Percentiles rank a stretch among this genome's conserved stretches.
phyloP scores from a whole-genome alignment of 2,113 vertebrate genomes.

The Mellivora capensis region DNA sequence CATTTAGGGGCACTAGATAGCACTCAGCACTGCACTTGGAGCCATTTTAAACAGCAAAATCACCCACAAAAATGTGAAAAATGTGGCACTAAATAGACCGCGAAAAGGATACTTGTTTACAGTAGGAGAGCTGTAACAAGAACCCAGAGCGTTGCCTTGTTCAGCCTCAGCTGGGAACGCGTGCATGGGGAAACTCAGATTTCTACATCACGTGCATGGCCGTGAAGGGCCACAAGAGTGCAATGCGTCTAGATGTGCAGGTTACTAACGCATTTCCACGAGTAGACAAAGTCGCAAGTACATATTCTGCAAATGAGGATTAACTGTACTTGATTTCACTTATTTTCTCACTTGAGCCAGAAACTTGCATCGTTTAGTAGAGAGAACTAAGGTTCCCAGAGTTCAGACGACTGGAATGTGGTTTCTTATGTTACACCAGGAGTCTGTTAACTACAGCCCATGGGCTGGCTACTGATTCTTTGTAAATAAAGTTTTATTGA shows the following conservation, averaged over 20 bases:
- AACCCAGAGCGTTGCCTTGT: neutral
- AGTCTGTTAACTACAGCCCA: neutral
- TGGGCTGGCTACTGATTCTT: neutral
- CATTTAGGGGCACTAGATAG: neutral
- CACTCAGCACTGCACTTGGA: neutral
- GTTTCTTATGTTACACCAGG: neutral
- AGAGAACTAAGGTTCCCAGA: neutral
- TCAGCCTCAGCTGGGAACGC: neutral
- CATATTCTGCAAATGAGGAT: neutral
- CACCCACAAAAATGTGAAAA: neutral
- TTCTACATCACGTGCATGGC: neutral
- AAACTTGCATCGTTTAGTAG: neutral
- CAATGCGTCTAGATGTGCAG: neutral
- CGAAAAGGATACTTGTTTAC: neutral
- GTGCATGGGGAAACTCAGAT: neutral
- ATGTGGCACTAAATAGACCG: neutral
- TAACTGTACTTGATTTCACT: neutral
- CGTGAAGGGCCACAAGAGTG: accelerated
- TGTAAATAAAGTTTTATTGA: slow-evolving; percentile 26
- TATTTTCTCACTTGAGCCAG: neutral
- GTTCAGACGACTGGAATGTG: neutral
- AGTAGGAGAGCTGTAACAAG: neutral
- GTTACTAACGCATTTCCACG: neutral
- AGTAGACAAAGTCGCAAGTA: neutral
- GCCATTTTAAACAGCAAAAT: neutral